Conservation (phyloP, 1,140 invertebrate species). For the Dufourea novaeangliae region DNA sequence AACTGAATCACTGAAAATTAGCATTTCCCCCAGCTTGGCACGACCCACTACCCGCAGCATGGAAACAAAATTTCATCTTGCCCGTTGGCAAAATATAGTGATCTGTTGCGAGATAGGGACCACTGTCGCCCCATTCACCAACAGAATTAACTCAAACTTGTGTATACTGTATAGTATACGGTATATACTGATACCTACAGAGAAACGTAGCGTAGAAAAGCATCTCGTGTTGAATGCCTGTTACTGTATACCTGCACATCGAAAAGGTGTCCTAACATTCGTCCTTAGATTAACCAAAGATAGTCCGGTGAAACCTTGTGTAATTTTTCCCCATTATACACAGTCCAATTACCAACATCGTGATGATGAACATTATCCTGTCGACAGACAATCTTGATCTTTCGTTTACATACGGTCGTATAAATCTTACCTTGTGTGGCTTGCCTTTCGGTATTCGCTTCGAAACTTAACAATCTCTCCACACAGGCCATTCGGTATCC, state of each 20-base stretch:
- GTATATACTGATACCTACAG: not conserved
- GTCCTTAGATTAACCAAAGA: not conserved
- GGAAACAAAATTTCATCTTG: slow-evolving; percentile 26
- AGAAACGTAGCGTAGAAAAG: not conserved
- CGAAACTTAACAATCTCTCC: too few species aligned
- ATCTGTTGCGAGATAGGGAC: not conserved
- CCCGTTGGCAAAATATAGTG: not conserved
- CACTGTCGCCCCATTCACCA: not conserved
- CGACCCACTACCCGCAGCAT: slow-evolving; percentile 7
- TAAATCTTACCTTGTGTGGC: too few species aligned
- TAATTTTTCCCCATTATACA: not conserved
- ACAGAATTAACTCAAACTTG: not conserved
- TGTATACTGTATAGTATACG: not conserved
- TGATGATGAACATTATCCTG: too few species aligned
- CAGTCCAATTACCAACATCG: too few species aligned
- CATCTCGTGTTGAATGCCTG: not conserved
- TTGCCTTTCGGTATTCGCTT: too few species aligned
- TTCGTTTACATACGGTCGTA: too few species aligned
- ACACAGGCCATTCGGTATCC: too few species aligned
- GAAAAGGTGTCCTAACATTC: not conserved
- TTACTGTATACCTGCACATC: not conserved
- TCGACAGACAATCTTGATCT: too few species aligned
- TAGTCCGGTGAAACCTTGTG: not conserved
- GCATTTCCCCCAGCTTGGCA: not conserved
- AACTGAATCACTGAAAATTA: not conserved